phyloP scores from a whole-genome alignment of 2,797 vertebrate species.

The Mormyrus hasselquistii region DNA sequence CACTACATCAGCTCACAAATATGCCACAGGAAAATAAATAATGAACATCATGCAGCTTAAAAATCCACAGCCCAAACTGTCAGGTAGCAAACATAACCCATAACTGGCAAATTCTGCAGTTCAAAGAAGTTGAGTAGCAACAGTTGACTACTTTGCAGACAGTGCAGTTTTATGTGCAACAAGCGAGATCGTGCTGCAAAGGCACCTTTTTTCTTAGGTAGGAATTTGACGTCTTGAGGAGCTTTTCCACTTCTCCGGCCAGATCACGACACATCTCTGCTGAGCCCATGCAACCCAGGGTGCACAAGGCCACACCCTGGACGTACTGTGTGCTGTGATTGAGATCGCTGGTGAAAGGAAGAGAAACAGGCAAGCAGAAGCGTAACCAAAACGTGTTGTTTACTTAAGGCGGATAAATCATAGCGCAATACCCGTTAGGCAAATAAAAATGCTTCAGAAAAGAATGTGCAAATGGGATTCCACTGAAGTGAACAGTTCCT shows the following conservation, averaged over 20 bases:
- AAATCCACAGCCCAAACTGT: neutral
- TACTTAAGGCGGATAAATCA: neutral
- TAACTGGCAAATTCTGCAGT: neutral
- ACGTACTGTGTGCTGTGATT: slow-evolving; percentile 99
- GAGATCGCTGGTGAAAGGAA: slow-evolving; percentile 74
- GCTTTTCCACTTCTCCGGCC: slow-evolving; percentile 96
- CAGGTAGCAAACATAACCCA: neutral
- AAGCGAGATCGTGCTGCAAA: neutral
- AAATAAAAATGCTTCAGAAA: neutral
- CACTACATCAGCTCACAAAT: neutral
- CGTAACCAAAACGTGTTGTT: neutral
- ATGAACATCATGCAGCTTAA: slow-evolving; percentile 1
- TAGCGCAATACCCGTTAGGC: neutral
- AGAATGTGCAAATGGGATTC: neutral
- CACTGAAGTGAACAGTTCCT: slow-evolving; percentile 43
- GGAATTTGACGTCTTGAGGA: slow-evolving; percentile 98
- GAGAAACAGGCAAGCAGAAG: neutral
- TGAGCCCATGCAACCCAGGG: slow-evolving; percentile 97
- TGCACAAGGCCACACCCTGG: slow-evolving; percentile 95
- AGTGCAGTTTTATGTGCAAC: neutral
- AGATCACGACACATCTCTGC: slow-evolving; percentile 99
- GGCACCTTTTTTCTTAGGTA: slow-evolving; percentile 98
- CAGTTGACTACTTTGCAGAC: neutral
- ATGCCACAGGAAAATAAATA: neutral
- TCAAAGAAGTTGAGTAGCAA: neutral